A percentile compares a stretch with the other conserved stretches of the same genome.
These are phyloP conservation scores for Orthonevra nobilis DNA, from an alignment of 2,888 invertebrate species.

Conservation along the genomic window DNA sequence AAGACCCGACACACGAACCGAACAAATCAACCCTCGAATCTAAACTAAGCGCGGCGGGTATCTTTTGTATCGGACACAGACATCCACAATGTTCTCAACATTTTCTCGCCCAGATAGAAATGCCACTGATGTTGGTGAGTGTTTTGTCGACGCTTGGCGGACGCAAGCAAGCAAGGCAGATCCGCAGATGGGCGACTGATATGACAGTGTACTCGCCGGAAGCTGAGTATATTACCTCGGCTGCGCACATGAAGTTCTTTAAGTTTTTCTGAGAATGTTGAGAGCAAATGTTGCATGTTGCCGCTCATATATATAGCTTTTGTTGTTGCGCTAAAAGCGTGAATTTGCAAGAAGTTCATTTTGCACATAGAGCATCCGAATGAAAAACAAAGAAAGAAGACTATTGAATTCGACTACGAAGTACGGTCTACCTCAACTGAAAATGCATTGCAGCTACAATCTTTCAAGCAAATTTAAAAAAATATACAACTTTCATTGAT, in stretches of 20 bases:
- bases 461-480: too few species aligned
- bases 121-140: slow-evolving; percentile 45
- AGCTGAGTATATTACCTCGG: slow-evolving; percentile 56
- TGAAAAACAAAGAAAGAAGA: neutral
- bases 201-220: slow-evolving; percentile 65
- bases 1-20: slow-evolving; percentile 42
- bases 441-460: neutral
- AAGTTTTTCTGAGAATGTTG: slow-evolving; percentile 36
- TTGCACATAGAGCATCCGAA: neutral
- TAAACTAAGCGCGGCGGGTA: slow-evolving; percentile 63
- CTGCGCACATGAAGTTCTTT: slow-evolving; percentile 45
- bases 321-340: neutral
- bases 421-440: neutral
- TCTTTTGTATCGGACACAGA: slow-evolving; percentile 63
- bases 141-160: slow-evolving; percentile 18
- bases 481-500: too few species aligned
- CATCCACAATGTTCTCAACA: slow-evolving; percentile 69
- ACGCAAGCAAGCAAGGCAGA: slow-evolving; percentile 39
- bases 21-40: slow-evolving; percentile 67
- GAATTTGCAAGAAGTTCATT: slow-evolving; percentile 7
- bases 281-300: slow-evolving; percentile 54
- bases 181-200: slow-evolving; percentile 60
- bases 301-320: neutral
- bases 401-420: neutral
- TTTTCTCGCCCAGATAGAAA: slow-evolving; percentile 70